Evolutionary conservation across 2,797 vertebrate genomes (phyloP).

Genomic region (Leptoclinus maculatus): DNA sequence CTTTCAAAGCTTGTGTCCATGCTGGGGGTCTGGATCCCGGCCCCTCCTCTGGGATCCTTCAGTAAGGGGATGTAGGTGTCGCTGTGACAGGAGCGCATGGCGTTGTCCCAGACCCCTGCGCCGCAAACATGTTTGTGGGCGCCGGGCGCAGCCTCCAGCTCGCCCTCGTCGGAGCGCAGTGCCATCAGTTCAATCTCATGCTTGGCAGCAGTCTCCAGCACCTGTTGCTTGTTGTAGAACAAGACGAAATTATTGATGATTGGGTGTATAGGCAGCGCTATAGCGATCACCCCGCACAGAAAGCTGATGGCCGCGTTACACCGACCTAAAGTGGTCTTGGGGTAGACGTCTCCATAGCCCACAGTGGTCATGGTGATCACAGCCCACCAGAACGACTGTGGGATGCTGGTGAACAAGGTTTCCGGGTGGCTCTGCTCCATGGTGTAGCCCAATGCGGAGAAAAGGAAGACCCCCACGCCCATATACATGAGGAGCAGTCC

Average conservation of each 20-base stretch:
- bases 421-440: conserved; percentile 97
- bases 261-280: conserved; percentile 96
- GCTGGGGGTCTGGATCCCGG: conserved; percentile 83
- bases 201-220: conserved; percentile 95
- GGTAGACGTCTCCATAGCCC: conserved; percentile 97
- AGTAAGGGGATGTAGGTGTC: conserved; percentile 89
- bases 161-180: conserved; percentile 84
- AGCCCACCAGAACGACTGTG: conserved; percentile 99
- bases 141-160: conserved; percentile 28
- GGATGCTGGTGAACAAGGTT: conserved; percentile 98
- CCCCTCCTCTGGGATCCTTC: conserved; percentile 83
- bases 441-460: conserved; percentile 97
- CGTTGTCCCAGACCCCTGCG: conserved; percentile 58
- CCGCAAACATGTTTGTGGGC: conserved; percentile 49
- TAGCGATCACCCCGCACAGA: conserved; percentile 96
- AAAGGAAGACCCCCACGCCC: conserved; percentile 97
- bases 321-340: conserved; percentile 95
- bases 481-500: conserved; percentile 97
- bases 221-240: conserved; percentile 98
- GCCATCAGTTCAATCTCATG: conserved; percentile 97
- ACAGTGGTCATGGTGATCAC: conserved; percentile 99
- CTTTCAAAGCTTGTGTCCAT: conserved; percentile 73
- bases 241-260: conserved; percentile 99
- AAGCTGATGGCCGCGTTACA: conserved; percentile 98
- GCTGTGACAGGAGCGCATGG: conserved; percentile 83